These are phyloP conservation scores for Drosophila saltans DNA, from an alignment of 1,140 invertebrate species.

Conservation along the genomic window DNA sequence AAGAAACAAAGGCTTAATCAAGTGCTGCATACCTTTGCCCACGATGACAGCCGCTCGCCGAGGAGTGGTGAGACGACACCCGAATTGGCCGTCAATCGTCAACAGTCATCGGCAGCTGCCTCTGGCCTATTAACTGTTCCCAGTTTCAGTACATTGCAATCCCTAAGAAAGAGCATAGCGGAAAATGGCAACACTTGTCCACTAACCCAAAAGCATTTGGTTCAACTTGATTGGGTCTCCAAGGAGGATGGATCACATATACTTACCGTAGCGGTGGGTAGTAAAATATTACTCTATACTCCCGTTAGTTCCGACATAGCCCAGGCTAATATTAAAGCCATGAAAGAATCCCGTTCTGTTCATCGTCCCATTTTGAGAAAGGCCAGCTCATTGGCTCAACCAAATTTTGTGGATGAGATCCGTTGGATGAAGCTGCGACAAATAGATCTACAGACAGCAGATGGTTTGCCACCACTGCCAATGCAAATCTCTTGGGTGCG, in stretches of 20 bases:
- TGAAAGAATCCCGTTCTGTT: conserved; percentile 91
- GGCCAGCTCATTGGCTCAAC: conserved; percentile 92
- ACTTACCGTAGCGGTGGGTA: conserved; percentile 97
- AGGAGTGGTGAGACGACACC: conserved; percentile 84
- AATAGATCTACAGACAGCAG: conserved; percentile 96
- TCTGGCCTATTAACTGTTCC: conserved; percentile 92
- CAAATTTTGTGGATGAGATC: conserved; percentile 93
- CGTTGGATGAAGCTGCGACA: conserved; percentile 98
- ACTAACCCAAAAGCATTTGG: conserved; percentile 93
- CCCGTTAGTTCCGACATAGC: conserved; percentile 95
- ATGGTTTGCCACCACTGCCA: conserved; percentile 96
- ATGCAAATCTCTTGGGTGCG: conserved; percentile 99
- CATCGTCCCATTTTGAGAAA: conserved; percentile 93
- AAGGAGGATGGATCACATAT: conserved; percentile 99
- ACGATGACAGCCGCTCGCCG: conserved; percentile 85
- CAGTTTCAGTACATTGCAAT: conserved; percentile 96
- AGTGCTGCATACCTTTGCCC: conserved; percentile 86
- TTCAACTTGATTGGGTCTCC: conserved; percentile 99
- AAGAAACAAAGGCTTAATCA: conserved; percentile 91
- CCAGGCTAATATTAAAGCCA: conserved; percentile 93
- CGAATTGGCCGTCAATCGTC: conserved; percentile 77
- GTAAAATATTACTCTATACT: conserved; percentile 94
- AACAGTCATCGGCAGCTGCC: conserved; percentile 70
- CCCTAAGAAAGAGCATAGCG: conserved; percentile 93
- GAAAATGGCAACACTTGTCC: conserved; percentile 96